phyloP scores from a whole-genome alignment of 2,113 vertebrate genomes.

The Egretta garzetta region DNA sequence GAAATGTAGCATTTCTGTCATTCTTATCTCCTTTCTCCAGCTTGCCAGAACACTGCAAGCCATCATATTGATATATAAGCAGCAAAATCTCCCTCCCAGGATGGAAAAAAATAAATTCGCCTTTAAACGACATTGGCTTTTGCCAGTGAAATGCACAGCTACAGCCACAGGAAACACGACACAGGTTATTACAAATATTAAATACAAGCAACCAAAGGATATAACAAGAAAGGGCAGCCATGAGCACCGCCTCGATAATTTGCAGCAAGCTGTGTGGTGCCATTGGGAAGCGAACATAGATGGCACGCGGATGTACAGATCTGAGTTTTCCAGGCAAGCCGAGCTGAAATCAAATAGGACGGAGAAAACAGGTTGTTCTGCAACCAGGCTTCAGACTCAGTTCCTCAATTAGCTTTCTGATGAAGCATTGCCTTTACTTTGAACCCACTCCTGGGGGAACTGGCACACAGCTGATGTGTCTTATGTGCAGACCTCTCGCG shows the following conservation, averaged over 20 bases:
- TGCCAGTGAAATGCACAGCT: not conserved
- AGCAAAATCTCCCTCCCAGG: constrained; percentile 32
- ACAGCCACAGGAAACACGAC: not conserved
- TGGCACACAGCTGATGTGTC: not conserved
- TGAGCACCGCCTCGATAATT: not conserved
- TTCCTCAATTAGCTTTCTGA: constrained; percentile 47
- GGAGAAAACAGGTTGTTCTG: constrained; percentile 17
- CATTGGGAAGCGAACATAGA: not conserved
- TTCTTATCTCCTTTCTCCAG: constrained; percentile 72
- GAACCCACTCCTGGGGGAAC: constrained; percentile 24
- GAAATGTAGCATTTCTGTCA: constrained; percentile 62
- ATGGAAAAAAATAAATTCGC: not conserved
- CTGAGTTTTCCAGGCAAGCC: not conserved
- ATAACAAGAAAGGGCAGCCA: not conserved
- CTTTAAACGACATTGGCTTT: not conserved
- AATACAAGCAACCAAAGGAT: not conserved
- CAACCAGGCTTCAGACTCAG: not conserved
- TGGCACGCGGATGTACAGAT: not conserved
- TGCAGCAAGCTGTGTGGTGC: not conserved
- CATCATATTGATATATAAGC: constrained; percentile 55
- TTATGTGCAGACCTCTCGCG: not conserved
- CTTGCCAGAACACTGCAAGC: constrained; percentile 52
- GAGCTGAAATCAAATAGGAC: constrained; percentile 14
- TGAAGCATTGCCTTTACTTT: constrained; percentile 46
- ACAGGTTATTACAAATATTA: constrained; percentile 43